A percentile compares a stretch with the other conserved stretches of the same genome.
Conservation (phyloP, 2,113 vertebrate species). For the Oenanthe melanoleuca region DNA sequence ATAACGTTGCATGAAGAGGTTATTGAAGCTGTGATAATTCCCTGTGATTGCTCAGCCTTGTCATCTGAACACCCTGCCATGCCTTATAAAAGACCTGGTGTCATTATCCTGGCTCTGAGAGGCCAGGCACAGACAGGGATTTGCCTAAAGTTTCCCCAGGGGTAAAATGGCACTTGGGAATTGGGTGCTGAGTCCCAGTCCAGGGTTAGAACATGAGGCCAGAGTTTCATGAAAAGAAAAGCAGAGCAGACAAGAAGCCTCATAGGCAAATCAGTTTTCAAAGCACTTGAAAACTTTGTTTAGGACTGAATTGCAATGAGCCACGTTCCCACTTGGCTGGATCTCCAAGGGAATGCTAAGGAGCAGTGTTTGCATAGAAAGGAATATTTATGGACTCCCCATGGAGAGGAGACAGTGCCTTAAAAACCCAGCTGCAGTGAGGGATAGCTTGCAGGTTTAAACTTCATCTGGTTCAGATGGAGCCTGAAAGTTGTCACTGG, state of each 20-base stretch:
- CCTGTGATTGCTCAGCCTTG: neutral
- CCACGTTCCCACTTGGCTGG: conserved; percentile 8
- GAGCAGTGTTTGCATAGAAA: conserved; percentile 27
- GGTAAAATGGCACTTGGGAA: conserved; percentile 29
- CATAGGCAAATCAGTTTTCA: conserved; percentile 59
- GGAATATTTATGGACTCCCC: neutral
- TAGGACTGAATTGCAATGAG: neutral
- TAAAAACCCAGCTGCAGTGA: neutral
- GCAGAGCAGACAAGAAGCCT: conserved; percentile 32
- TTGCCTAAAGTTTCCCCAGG: conserved; percentile 47
- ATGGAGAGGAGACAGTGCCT: neutral
- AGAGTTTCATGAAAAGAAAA: neutral
- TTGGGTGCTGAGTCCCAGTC: neutral
- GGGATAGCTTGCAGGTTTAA: neutral
- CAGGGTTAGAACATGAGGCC: neutral
- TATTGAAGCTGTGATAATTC: neutral
- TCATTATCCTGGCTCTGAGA: neutral
- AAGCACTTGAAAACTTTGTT: conserved; percentile 42
- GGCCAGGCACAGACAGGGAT: conserved; percentile 12
- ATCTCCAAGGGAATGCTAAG: conserved; percentile 1
- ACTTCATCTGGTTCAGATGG: neutral
- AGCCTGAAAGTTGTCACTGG: neutral
- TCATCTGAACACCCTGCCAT: neutral
- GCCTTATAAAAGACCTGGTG: neutral
- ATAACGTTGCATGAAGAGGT: neutral